Base-by-base conservation (phyloP, 2,113 vertebrate genomes). In the Machaerirhynchus nigripectus region DNA sequence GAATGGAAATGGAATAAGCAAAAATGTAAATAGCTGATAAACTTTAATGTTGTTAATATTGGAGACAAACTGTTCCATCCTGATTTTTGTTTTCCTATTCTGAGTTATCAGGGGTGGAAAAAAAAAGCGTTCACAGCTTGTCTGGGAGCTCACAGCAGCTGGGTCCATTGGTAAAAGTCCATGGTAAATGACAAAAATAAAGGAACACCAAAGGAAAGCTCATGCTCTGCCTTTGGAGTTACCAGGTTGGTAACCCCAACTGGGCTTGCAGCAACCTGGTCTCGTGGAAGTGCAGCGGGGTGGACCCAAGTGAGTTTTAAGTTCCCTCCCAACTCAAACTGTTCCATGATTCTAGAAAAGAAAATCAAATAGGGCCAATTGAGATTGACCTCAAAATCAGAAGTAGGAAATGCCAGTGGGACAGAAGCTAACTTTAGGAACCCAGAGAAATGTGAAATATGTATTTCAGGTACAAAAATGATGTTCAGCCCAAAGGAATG, bases 221-320 rank as follows among this genome's bases (percentile, higher is more conserved):
- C 0, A 0, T 3, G 7, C 28, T 35, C 27, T 24, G 46, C 65
- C 40, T 28, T 11, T 26, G 37, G 37, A 22, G 17, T 23, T 24
- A 6, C 13, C 33, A 47, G 46, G 28, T 7, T 59, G 52, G 39
- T 44, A 24, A 46, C 23, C 28, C 23, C 37, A 59, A 0, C 53
- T 5, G 24, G 33, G 53, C 44, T 50, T 3, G 40, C 60, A 67
- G 68, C 44, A 65, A 0, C 37, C 39, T 67, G 44, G 3, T 16
- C 23, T 5, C 3, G 44, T 31, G 60, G 15, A n/a, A 74, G 37
- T 7, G 59, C 77, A 46, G 52, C 4, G 13, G 16, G 13, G 3
- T 59, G 46, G 69, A 47, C 26, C 39, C 16, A 18, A 28, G 5
- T 7, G 46, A n/a, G 14, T 59, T 75, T 74, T 46, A 67, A 52